These are phyloP conservation scores for Catostylus mosaicus DNA, from an alignment of 30 jellyfish, hydroid and myxozoan species.

Conservation along the genomic window DNA sequence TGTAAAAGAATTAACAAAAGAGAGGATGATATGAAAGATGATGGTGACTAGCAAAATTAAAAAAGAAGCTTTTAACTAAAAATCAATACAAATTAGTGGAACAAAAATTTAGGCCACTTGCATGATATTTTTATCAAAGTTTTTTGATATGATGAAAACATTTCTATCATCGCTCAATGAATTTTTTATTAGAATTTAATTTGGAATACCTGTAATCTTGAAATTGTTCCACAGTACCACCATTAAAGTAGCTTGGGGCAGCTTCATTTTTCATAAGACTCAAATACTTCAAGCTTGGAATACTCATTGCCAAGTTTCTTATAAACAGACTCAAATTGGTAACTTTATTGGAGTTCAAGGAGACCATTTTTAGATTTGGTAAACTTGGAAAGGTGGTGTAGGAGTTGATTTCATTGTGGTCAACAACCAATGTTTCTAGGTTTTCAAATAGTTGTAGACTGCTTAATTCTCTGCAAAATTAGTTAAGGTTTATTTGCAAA, in stretches of 20 bases:
- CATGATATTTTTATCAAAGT: background rate
- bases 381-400: conserved; percentile 52
- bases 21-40: no score
- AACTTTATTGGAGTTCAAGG: conserved; percentile 65
- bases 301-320: conserved; percentile 50
- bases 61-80: no score
- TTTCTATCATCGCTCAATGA: background rate
- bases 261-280: conserved; percentile 93
- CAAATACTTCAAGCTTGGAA: conserved; percentile 52
- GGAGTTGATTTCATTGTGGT: conserved; percentile 56
- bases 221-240: conserved; percentile 79
- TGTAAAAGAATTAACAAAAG: no score
- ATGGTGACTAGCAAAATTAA: no score
- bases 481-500: conserved; percentile 17
- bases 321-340: conserved; percentile 66
- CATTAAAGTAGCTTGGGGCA: conserved; percentile 90
- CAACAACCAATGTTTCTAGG: conserved; percentile 74
- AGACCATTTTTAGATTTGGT: conserved; percentile 57
- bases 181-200: no score
- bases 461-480: conserved; percentile 48
- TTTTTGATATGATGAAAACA: background rate
- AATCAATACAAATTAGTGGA: no score
- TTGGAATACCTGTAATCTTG: conserved; percentile 83
- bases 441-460: conserved; percentile 43
- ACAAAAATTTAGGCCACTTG: no score